These are phyloP conservation scores for Tolmerus cingulatus DNA, from an alignment of 2,888 invertebrate species.

Conservation along the genomic window DNA sequence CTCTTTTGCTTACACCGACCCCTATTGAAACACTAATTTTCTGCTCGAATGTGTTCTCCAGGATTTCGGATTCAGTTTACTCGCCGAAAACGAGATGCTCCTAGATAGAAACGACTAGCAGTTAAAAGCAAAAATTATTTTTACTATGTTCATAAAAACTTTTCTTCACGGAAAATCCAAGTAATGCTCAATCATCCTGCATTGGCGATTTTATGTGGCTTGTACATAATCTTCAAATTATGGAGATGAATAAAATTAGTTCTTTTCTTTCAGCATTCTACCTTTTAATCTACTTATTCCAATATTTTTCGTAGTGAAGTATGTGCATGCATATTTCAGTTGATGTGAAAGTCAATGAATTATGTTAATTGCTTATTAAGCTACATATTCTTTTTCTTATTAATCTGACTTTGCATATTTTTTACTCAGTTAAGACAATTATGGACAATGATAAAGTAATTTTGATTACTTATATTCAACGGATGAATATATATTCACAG, in stretches of 20 bases:
- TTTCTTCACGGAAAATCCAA: background rate
- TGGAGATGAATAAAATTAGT: background rate
- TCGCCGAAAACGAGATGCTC: background rate
- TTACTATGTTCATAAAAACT: background rate
- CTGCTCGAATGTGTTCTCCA: constrained; percentile 19
- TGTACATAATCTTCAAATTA: background rate
- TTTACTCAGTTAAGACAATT: too few species aligned
- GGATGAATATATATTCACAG: too few species aligned
- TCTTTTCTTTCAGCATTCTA: background rate
- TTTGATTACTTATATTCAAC: too few species aligned
- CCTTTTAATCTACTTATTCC: background rate
- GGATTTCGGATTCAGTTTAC: background rate
- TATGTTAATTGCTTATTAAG: too few species aligned
- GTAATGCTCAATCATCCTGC: background rate
- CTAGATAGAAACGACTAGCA: background rate
- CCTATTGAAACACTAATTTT: constrained; percentile 39
- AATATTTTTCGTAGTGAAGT: too few species aligned
- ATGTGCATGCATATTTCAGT: background rate
- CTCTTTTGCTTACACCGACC: constrained; percentile 28
- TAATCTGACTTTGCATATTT: too few species aligned
- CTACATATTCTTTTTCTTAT: too few species aligned
- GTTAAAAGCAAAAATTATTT: background rate
- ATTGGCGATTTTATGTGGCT: background rate
- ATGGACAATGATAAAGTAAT: too few species aligned
- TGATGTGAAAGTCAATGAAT: too few species aligned